These are phyloP conservation scores for Homarus gammarus DNA, from an alignment of 2,888 invertebrate species.

Conservation along the genomic window DNA sequence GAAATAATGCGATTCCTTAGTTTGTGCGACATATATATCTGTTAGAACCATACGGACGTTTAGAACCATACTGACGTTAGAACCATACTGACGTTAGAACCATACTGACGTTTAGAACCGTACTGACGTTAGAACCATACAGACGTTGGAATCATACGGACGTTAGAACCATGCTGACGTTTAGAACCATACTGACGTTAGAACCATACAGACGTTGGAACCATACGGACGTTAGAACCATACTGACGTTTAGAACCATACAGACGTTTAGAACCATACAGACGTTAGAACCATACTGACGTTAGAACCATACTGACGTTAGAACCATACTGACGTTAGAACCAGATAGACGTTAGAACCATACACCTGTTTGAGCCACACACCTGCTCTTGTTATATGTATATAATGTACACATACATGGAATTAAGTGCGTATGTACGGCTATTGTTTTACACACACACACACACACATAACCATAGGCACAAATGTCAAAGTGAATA, in stretches of 20 bases:
- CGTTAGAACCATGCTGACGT: background rate
- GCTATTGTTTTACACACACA: background rate
- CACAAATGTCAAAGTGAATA: slow-evolving; percentile 1
- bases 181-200: background rate
- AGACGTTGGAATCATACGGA: background rate
- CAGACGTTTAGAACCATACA: background rate
- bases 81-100: background rate
- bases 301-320: background rate
- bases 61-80: background rate
- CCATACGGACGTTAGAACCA: no score
- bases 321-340: background rate
- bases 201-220: no score
- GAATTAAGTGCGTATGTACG: background rate
- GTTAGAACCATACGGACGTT: no score
- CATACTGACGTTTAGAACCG: background rate
- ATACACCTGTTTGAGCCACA: background rate
- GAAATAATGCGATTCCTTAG: no score
- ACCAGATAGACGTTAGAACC: background rate
- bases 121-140: background rate
- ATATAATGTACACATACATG: background rate
- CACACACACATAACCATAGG: slow-evolving; percentile 6
- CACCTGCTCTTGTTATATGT: no score
- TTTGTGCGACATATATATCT: no score
- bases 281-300: background rate
- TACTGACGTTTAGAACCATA: background rate